Evolutionary conservation across 2,888 invertebrate genomes (phyloP), one percentile per base, ranked within the genome.

Genomic region (Carcina quercana): DNA sequence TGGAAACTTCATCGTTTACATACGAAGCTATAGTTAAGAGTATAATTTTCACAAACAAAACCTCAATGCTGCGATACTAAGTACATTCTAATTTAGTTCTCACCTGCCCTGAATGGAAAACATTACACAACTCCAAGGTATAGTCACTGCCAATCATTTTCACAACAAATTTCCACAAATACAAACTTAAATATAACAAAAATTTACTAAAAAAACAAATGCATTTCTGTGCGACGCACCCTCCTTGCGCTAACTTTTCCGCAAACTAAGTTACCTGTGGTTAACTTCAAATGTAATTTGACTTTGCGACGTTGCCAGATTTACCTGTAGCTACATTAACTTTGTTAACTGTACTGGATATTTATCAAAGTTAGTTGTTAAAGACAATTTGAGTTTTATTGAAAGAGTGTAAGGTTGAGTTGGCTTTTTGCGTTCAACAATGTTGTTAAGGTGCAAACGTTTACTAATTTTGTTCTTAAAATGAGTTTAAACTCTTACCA

Each of bases 21-120:
- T n/a, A n/a, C n/a, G n/a, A n/a, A n/a, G n/a, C n/a, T n/a, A n/a
- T n/a, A n/a, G n/a, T n/a, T n/a, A n/a, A n/a, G n/a, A n/a, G n/a
- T n/a, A n/a, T n/a, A n/a, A n/a, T n/a, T n/a, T n/a, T n/a, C n/a
- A n/a, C n/a, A n/a, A n/a, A n/a, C n/a, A n/a, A n/a, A n/a, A n/a
- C n/a, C n/a, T n/a, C n/a, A n/a, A n/a, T n/a, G n/a, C n/a, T n/a
- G n/a, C n/a, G n/a, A n/a, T n/a, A n/a, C n/a, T n/a, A n/a, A n/a
- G n/a, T n/a, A n/a, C n/a, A n/a, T n/a, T n/a, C n/a, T n/a, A n/a
- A n/a, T n/a, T n/a, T n/a, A n/a, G n/a, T n/a, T 34, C 86, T 83
- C 68, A 94, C 94, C 87, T 93, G 93, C 37, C 94, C 94, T 17
- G 94, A 94, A 68, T 96, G 94, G 59, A 91, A 95, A 35, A 96